Evolutionary conservation across 2,113 vertebrate genomes (phyloP), one percentile per base, ranked within the genome.

Genomic region (Ciconia boyciana): DNA sequence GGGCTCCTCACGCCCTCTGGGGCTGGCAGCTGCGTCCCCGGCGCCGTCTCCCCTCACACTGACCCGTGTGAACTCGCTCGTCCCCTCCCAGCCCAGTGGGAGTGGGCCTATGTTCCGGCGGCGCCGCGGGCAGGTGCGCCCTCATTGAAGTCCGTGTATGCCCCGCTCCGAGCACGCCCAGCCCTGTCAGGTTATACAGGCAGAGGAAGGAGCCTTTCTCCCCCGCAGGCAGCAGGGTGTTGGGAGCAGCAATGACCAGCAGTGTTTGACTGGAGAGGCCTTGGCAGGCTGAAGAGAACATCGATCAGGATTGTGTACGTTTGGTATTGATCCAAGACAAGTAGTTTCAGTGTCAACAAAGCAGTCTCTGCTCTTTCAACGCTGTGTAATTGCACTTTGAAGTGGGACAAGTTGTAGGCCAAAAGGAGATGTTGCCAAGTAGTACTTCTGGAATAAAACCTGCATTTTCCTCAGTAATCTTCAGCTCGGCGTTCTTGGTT

Each of bases 311-410:
- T 93, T 93, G 81, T 96, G 97, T 91, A 54, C 61, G 28, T 94
- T 96, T 95, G 95, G 46, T 97, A 94, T 97, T 58, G 95, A 95
- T 97, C 91, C 78, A 80, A 92, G 87, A 93, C 95, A 62, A 96
- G 95, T 95, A 91, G 87, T 96, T 89, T 96, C 52, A 46, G 48
- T 89, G 80, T 94, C 89, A 91, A 72, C 87, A 94, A 85, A 88
- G 66, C 66, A 48, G 39, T 92, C 48, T 68, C 26, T 2, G 3
- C 32, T 85, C 29, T 85, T 90, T 49, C 41, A 19, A 3, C 54
- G 82, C 49, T 51, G 17, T 48, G 5, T 80, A 61, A 46, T 57
- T 54, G 46, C 57, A 2, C 52, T 85, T 80, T 52, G 68, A 91
- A 93, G 88, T 85, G 84, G 62, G 54, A 72, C 66, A 48, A 89